These are phyloP conservation scores for Synaphobranchus kaupii DNA, from an alignment of 2,797 vertebrate genomes.

Conservation along the genomic window DNA sequence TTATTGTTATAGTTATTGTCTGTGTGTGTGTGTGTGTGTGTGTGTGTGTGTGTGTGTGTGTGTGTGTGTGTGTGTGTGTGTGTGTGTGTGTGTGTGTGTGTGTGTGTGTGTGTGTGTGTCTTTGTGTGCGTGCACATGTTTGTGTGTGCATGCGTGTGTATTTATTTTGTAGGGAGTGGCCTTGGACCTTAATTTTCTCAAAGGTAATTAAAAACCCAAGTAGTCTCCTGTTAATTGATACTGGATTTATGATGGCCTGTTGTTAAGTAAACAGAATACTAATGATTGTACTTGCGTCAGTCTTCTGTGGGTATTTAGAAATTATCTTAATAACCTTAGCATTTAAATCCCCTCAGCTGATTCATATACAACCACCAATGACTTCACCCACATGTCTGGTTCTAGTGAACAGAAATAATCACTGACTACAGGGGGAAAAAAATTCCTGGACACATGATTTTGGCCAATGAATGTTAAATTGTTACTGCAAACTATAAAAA, in stretches of 20 bases:
- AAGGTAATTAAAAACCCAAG: conserved; percentile 1
- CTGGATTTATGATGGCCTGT: not conserved
- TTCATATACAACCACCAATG: not conserved
- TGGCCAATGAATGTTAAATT: not conserved
- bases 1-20: not conserved
- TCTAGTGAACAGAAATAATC: not conserved
- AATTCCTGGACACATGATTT: not conserved
- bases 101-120: too few species aligned
- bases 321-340: not conserved
- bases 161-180: not conserved
- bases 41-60: not conserved
- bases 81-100: too few species aligned
- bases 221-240: conserved; percentile 14
- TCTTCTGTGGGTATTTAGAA: not conserved
- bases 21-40: too few species aligned
- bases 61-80: not conserved
- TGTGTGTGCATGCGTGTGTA: not conserved
- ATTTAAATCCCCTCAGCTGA: not conserved
- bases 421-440: not conserved
- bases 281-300: not conserved
- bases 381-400: not conserved
- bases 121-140: too few species aligned
- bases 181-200: not conserved
- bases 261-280: not conserved
- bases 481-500: not conserved